Evolutionary conservation across 2,797 vertebrate species (phyloP).

Genomic region (Scleropages formosus): DNA sequence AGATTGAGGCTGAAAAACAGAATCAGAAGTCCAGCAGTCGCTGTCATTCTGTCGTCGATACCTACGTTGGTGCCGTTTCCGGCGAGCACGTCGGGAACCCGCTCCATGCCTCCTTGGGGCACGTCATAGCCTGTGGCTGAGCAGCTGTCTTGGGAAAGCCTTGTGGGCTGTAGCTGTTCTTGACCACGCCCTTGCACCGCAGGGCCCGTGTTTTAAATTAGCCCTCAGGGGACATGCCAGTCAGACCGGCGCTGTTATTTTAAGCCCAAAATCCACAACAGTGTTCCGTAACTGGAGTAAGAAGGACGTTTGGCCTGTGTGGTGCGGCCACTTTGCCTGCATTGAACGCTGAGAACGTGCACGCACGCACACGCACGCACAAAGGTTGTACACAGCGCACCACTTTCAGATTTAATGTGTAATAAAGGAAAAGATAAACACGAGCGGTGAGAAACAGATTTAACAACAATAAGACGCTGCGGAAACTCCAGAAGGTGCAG

Average conservation of each 20-base stretch:
- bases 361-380: neutral
- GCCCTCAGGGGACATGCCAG: neutral
- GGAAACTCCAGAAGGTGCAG: neutral
- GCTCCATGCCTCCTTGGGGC: neutral
- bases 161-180: neutral
- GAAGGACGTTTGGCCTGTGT: neutral
- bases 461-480: too few relatives aligned
- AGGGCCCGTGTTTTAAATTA: constrained; percentile 17
- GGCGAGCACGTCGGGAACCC: too few relatives aligned
- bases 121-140: neutral
- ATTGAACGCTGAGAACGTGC: neutral
- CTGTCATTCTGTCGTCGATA: too few relatives aligned
- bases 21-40: too few relatives aligned
- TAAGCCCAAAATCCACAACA: neutral
- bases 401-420: neutral
- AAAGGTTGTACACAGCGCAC: too few relatives aligned
- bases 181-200: constrained; percentile 6
- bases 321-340: too few relatives aligned
- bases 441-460: too few relatives aligned
- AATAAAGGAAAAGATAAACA: too few relatives aligned
- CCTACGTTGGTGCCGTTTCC: too few relatives aligned
- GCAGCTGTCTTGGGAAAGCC: constrained; percentile 27
- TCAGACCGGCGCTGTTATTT: constrained; percentile 29
- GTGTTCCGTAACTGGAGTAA: neutral
- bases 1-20: too few relatives aligned